Conservation (phyloP, 1,140 invertebrate species). For the Cardiocondyla obscurior region DNA sequence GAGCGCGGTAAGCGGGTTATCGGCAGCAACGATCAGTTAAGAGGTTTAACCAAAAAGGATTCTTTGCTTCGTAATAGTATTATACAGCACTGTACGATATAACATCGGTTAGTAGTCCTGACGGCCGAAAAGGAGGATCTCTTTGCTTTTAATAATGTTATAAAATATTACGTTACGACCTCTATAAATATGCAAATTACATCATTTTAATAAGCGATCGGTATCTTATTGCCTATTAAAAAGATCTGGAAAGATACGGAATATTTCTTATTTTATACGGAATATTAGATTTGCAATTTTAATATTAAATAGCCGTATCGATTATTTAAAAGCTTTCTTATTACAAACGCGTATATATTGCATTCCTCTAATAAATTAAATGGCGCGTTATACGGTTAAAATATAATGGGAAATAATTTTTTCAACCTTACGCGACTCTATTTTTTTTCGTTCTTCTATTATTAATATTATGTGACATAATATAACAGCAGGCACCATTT, state of each 20-base stretch:
- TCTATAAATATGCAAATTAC: constrained; percentile 29
- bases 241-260: not conserved
- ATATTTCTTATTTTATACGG: no score
- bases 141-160: not conserved
- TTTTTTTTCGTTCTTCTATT: not conserved
- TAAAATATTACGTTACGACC: not conserved
- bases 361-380: not conserved
- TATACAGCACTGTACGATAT: constrained; percentile 30
- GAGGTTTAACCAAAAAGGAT: constrained; percentile 37
- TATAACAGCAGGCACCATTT: not conserved
- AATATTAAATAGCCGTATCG: not conserved
- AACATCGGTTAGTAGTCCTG: not conserved
- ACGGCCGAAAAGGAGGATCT: not conserved
- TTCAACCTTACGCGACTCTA: not conserved
- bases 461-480: not conserved
- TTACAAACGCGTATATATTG: not conserved
- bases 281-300: constrained; percentile 7
- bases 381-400: not conserved
- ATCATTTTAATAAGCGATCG: not conserved
- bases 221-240: not conserved
- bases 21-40: constrained; percentile 41
- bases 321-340: not conserved
- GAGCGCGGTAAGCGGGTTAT: constrained; percentile 39
- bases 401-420: not conserved
- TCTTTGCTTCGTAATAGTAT: constrained; percentile 30